phyloP scores from a whole-genome alignment of 2,113 vertebrate genomes.

The Scopus umbretta region DNA sequence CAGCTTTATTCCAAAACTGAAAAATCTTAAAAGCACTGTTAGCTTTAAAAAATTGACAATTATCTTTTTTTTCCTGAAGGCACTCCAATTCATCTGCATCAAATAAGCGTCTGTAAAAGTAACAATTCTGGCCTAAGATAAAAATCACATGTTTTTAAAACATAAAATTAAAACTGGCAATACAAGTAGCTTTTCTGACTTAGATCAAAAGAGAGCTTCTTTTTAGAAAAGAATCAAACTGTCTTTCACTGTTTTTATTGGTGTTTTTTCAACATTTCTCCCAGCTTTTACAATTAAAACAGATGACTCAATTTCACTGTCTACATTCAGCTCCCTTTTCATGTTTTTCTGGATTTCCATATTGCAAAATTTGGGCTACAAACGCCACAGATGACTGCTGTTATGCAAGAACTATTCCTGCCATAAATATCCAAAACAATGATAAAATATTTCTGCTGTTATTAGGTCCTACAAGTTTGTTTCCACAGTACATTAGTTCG shows the following conservation, averaged over 20 bases:
- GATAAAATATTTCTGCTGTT: constrained; percentile 58
- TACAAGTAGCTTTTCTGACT: constrained; percentile 56
- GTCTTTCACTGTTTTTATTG: constrained; percentile 54
- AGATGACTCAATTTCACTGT: constrained; percentile 49
- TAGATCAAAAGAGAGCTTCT: constrained; percentile 53
- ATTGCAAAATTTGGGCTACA: constrained; percentile 47
- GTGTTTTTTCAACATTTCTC: constrained; percentile 35
- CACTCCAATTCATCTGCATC: constrained; percentile 62
- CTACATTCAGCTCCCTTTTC: constrained; percentile 52
- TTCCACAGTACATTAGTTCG: constrained; percentile 42
- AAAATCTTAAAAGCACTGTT: constrained; percentile 30
- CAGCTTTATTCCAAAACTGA: constrained; percentile 17
- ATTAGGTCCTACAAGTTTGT: constrained; percentile 50
- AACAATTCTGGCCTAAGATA: constrained; percentile 58
- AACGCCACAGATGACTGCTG: neutral
- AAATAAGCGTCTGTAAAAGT: constrained; percentile 50
- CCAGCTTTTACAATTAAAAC: constrained; percentile 51
- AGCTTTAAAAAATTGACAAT: constrained; percentile 51
- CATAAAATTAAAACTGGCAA: constrained; percentile 58
- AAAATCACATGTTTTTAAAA: constrained; percentile 68
- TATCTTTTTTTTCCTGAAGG: constrained; percentile 39
- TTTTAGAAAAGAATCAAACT: constrained; percentile 44
- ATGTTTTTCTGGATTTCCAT: constrained; percentile 51
- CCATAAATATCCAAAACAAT: constrained; percentile 37
- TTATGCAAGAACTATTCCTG: constrained; percentile 37